Base-by-base conservation (phyloP, 2,888 invertebrate genomes). In the Scaptodrosophila latifasciaeformis region DNA sequence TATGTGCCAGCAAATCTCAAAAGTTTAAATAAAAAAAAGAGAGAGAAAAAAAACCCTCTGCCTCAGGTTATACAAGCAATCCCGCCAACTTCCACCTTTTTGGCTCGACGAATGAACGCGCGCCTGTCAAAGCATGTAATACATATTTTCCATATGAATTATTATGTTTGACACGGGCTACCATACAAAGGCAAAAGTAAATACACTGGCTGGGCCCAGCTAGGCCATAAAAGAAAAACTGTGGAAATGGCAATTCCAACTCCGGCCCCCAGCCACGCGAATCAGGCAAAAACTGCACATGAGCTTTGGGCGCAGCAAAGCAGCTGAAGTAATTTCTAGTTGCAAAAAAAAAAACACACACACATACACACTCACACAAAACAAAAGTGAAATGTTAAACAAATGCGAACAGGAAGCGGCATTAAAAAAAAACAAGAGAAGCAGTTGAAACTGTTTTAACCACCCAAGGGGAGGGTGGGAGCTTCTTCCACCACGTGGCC, bases 381-480 rank as follows among this genome's bases (percentile, higher is more conserved):
- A 7, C 19, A 47, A 12, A 30, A 51, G 55, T 40, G 46, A 54
- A 44, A 63, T 9, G 13, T n/a, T n/a, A n/a, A n/a, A n/a, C n/a
- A n/a, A n/a, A n/a, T n/a, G n/a, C n/a, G n/a, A n/a, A n/a, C n/a
- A 48, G 52, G 67, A 65, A 61, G 68, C 65, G 65, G 49, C 13
- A 37, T 13, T 15, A 37, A 12, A 37, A 27, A 59, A 69, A 61
- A 66, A 67, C 60, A 68, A 59, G 47, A 58, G 46, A 30, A 45
- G 47, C 19, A 40, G 42, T 45, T 66, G 54, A 63, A 70, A n/a
- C n/a, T n/a, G n/a, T n/a, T n/a, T n/a, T n/a, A n/a, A n/a, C n/a
- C n/a, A n/a, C n/a, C n/a, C n/a, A n/a, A n/a, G n/a, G n/a, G n/a
- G n/a, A n/a, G n/a, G n/a, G n/a, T n/a, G n/a, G n/a, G n/a, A n/a